These are phyloP conservation scores for Danaus plexippus DNA, from an alignment of 1,140 invertebrate genomes.

Conservation along the genomic window DNA sequence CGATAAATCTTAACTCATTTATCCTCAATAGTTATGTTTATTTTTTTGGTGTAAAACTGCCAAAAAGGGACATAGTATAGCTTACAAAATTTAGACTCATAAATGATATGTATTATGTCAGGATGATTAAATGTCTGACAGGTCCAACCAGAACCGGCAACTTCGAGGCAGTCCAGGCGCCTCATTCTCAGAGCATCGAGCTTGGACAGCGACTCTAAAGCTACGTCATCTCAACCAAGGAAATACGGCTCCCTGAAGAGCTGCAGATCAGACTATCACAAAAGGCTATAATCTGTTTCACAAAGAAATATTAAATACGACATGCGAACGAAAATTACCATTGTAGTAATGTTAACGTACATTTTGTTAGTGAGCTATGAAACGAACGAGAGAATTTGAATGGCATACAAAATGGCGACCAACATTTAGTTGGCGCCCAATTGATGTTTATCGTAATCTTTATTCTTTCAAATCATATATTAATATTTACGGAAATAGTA, in stretches of 20 bases:
- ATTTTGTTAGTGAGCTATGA: conserved; percentile 20
- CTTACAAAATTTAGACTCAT: no score
- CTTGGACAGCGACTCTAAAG: conserved; percentile 48
- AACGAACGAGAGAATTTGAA: conserved; percentile 37
- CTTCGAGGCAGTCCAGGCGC: conserved; percentile 48
- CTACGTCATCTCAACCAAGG: conserved; percentile 25
- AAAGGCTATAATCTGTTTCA: conserved; percentile 53
- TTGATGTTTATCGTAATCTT: conserved; percentile 44
- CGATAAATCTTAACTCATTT: no score
- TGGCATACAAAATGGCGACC: conserved; percentile 18
- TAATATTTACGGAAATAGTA: conserved; percentile 2
- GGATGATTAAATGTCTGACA: conserved; percentile 16
- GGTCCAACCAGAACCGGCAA: conserved; percentile 29
- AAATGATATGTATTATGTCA: no score
- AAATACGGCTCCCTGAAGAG: conserved; percentile 50
- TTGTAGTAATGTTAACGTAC: conserved; percentile 1
- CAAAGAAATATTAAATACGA: conserved; percentile 7
- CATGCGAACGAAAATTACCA: neutral
- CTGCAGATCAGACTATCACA: conserved; percentile 45
- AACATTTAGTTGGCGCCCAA: conserved; percentile 35
- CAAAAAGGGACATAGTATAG: no score
- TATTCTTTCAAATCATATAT: conserved; percentile 3
- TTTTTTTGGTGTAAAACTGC: neutral
- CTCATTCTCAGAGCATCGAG: conserved; percentile 63
- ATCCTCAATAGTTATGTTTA: no score